Evolutionary conservation across 2,888 invertebrate species (phyloP).

Genomic region (Vanessa cardui): DNA sequence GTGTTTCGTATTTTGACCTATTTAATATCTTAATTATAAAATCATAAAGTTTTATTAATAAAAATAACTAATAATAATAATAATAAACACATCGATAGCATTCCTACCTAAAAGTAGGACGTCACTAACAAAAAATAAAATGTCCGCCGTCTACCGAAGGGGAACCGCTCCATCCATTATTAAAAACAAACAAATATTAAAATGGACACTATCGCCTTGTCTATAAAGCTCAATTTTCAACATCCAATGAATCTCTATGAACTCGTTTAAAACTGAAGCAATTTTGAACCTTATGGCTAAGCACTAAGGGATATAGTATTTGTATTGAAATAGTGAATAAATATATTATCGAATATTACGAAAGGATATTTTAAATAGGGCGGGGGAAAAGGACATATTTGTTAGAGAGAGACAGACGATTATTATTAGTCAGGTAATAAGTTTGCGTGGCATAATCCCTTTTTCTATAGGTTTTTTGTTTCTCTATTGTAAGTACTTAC

Average conservation of each 20-base stretch:
- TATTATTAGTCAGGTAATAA: slow-evolving; percentile 10
- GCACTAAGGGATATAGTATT: slow-evolving; percentile 16
- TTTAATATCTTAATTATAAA: neutral
- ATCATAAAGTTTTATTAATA: neutral
- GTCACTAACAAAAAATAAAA: slow-evolving; percentile 58
- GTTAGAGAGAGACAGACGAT: slow-evolving; percentile 26
- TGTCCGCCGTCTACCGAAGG: slow-evolving; percentile 58
- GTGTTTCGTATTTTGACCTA: neutral
- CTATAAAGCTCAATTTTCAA: slow-evolving; percentile 7
- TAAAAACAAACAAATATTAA: slow-evolving; percentile 20
- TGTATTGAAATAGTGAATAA: neutral
- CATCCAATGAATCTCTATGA: neutral
- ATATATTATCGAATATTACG: slow-evolving; percentile 1
- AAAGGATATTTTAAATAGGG: slow-evolving; percentile 31
- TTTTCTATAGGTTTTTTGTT: neutral
- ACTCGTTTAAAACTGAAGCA: neutral
- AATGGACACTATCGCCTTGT: slow-evolving; percentile 8
- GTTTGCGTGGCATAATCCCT: neutral
- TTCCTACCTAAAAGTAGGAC: neutral
- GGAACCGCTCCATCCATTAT: slow-evolving; percentile 41
- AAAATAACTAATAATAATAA: neutral
- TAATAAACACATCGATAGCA: slow-evolving; percentile 23
- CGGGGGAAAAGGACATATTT: slow-evolving; percentile 36
- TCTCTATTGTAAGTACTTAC: neutral
- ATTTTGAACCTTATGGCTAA: slow-evolving; percentile 19